Evolutionary conservation across 1,140 invertebrate species (phyloP), one percentile per base, ranked within the genome.

Genomic region (Heliconius hewitsoni): DNA sequence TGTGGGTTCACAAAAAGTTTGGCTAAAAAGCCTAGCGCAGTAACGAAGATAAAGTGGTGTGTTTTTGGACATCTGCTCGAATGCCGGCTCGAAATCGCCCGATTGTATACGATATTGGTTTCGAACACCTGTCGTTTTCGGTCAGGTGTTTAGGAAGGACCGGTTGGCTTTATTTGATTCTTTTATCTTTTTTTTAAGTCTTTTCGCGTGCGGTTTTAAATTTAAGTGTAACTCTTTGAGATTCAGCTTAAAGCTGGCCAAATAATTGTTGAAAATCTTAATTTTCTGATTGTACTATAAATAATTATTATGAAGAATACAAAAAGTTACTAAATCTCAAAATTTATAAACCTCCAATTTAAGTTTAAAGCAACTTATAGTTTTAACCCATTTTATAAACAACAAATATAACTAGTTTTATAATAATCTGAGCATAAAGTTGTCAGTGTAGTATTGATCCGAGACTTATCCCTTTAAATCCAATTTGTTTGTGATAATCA

Each of bases 61-160:
- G 74, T 84, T 80, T 84, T 79, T 75, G 77, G 81, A 78, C 85
- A 86, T 85, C 85, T 86, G 85, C 85, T 82, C 77, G 76, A 71
- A 79, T 79, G 39, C 77, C 30, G 70, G 71, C 57, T 77, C 57
- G 71, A 78, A 80, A 77, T 80, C 79, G 79, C 23, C 57, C 73
- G 79, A 72, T 84, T 82, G 76, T 81, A 78, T 82, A 81, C 81
- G 79, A 85, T 86, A 82, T 85, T 82, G 81, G 77, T 84, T 81
- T 80, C 74, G 79, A 84, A 79, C 89, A 90, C 87, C 89, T 90
- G 88, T 86, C 88, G 84, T 83, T 86, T 83, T 85, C 78, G 80
- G 82, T 86, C 89, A 84, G 87, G 86, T 87, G 82, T 86, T 86
- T 81, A 86, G 81, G 82, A 82, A 80, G 42, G 77, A 74, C 81